phyloP scores from a whole-genome alignment of 2,797 vertebrate species.

The Astyanax mexicanus region DNA sequence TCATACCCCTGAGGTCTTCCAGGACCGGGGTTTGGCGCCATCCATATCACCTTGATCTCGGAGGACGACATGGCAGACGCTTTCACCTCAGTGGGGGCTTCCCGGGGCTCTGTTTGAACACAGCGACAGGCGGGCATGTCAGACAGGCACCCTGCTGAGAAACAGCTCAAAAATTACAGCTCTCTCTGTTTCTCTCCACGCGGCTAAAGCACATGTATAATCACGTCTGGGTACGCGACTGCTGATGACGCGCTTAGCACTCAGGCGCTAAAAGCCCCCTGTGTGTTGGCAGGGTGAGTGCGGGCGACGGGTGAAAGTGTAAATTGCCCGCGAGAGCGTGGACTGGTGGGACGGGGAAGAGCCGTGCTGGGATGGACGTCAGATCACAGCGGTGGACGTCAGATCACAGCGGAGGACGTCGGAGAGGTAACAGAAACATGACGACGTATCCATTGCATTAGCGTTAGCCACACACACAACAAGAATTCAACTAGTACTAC shows the following conservation, averaged over 20 bases:
- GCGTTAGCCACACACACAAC: neutral
- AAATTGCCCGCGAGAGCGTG: neutral
- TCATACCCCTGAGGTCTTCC: slow-evolving; percentile 94
- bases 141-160: neutral
- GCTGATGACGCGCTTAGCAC: neutral
- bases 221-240: neutral
- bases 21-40: slow-evolving; percentile 87
- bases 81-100: slow-evolving; percentile 88
- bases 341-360: neutral
- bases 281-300: neutral
- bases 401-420: neutral
- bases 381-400: neutral
- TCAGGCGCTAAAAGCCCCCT: neutral
- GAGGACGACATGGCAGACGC: slow-evolving; percentile 89
- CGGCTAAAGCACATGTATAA: slow-evolving; percentile 2
- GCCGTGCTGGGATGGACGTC: neutral
- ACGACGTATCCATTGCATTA: neutral
- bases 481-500: neutral
- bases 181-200: neutral
- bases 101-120: slow-evolving; percentile 87
- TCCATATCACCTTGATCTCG: slow-evolving; percentile 92
- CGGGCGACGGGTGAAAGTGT: neutral
- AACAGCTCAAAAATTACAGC: neutral
- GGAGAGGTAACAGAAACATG: neutral
- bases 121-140: slow-evolving; percentile 10